phyloP scores from a whole-genome alignment of 2,888 invertebrate species.

The Drosophila fungiperda region DNA sequence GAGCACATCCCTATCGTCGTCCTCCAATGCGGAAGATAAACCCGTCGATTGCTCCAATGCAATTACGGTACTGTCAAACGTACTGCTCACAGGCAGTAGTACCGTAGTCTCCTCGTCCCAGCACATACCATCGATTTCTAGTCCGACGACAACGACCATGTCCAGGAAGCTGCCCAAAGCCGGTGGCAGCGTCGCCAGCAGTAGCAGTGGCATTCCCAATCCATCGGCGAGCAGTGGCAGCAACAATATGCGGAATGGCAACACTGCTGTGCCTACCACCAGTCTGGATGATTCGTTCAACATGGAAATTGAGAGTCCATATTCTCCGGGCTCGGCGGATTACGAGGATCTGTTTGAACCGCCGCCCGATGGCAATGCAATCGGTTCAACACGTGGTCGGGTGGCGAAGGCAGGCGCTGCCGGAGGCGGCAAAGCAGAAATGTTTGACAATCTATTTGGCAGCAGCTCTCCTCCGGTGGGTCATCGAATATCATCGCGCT shows the following conservation, averaged over 20 bases:
- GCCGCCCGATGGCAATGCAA: conserved; percentile 85
- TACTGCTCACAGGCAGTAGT: conserved; percentile 73
- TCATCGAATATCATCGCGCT: conserved; percentile 72
- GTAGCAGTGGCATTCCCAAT: conserved; percentile 66
- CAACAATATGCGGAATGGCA: conserved; percentile 49
- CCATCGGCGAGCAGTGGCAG: conserved; percentile 25
- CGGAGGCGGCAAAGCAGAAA: conserved; percentile 78
- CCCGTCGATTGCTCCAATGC: conserved; percentile 67
- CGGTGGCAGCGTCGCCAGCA: conserved; percentile 77
- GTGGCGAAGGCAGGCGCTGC: conserved; percentile 53
- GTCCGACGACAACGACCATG: conserved; percentile 82
- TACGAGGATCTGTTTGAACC: conserved; percentile 95
- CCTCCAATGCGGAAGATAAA: conserved; percentile 68
- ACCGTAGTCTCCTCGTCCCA: conserved; percentile 69
- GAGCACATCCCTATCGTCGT: conserved; percentile 53
- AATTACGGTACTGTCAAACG: conserved; percentile 84
- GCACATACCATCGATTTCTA: conserved; percentile 83
- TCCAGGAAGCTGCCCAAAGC: conserved; percentile 78
- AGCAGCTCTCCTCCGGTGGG: conserved; percentile 86
- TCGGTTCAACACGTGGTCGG: conserved; percentile 53
- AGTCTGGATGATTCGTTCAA: conserved; percentile 86
- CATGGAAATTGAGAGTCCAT: conserved; percentile 92
- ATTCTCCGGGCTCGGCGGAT: conserved; percentile 95
- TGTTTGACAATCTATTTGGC: conserved; percentile 89
- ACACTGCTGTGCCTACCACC: conserved; percentile 19